These are phyloP conservation scores for Datnioides undecimradiatus DNA, from an alignment of 2,113 vertebrate species.

Conservation along the genomic window DNA sequence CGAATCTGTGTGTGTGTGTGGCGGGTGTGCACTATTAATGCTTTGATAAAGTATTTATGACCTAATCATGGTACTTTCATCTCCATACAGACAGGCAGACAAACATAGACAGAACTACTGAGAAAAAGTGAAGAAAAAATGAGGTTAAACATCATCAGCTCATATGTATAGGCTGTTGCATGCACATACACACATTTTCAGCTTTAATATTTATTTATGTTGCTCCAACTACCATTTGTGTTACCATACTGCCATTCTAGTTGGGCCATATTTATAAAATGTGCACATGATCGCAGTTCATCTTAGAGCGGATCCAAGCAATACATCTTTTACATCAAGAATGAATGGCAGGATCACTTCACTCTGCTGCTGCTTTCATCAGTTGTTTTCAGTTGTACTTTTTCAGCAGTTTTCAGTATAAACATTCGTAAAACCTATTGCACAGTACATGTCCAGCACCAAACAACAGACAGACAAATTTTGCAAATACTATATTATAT, in stretches of 20 bases:
- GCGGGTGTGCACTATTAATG: slow-evolving; percentile 25
- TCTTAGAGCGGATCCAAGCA: neutral
- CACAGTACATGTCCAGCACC: too few relatives aligned
- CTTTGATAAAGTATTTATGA: slow-evolving; percentile 81
- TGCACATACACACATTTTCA: neutral
- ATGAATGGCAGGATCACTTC: too few relatives aligned
- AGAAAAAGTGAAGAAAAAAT: slow-evolving; percentile 34
- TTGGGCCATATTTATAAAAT: slow-evolving; percentile 13
- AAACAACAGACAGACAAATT: too few relatives aligned
- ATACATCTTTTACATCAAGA: neutral
- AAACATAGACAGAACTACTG: slow-evolving; percentile 36
- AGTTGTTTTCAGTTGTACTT: too few relatives aligned
- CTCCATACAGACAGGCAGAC: slow-evolving; percentile 57
- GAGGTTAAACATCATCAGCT: slow-evolving; percentile 35
- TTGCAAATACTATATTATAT: too few relatives aligned
- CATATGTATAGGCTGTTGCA: slow-evolving; percentile 9
- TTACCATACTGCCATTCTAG: neutral
- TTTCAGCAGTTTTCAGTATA: too few relatives aligned
- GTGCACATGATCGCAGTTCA: neutral
- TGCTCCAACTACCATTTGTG: neutral
- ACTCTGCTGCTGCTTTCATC: too few relatives aligned
- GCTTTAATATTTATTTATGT: neutral
- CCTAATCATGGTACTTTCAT: slow-evolving; percentile 63
- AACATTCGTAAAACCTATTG: too few relatives aligned
- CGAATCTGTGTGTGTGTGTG: slow-evolving; percentile 31